These are phyloP conservation scores for Lepidurus couesii DNA, from an alignment of 1,140 invertebrate genomes.

Conservation along the genomic window DNA sequence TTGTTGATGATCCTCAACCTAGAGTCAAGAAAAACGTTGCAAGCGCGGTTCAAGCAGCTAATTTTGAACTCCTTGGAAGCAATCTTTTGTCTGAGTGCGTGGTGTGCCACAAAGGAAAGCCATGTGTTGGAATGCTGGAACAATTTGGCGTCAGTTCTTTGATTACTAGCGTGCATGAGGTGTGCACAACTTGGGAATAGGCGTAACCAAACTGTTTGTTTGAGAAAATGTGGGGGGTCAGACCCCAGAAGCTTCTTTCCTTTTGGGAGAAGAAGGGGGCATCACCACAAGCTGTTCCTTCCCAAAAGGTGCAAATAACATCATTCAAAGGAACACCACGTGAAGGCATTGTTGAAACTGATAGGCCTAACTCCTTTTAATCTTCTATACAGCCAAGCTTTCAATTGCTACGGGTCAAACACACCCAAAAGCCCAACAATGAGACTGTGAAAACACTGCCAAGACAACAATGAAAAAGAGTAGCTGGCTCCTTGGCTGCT, in stretches of 20 bases:
- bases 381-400: too few relatives aligned
- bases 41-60: too few relatives aligned
- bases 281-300: neutral
- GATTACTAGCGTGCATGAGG: neutral
- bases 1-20: too few relatives aligned
- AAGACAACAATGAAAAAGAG: neutral
- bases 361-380: slow-evolving; percentile 1
- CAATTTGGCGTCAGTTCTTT: slow-evolving; percentile 4
- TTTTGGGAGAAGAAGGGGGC: neutral
- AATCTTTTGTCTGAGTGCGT: neutral
- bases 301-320: slow-evolving; percentile 1
- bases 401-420: too few relatives aligned
- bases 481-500: neutral
- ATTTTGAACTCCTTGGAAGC: neutral
- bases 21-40: too few relatives aligned
- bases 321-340: neutral
- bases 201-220: slow-evolving; percentile 6
- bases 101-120: neutral
- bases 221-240: slow-evolving; percentile 13
- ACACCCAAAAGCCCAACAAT: too few relatives aligned
- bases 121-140: neutral
- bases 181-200: slow-evolving; percentile 10
- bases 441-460: too few relatives aligned
- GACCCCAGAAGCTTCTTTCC: neutral
- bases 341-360: slow-evolving; percentile 2